phyloP scores from a whole-genome alignment of 2,113 vertebrate genomes.

The Chloropsis hardwickii region DNA sequence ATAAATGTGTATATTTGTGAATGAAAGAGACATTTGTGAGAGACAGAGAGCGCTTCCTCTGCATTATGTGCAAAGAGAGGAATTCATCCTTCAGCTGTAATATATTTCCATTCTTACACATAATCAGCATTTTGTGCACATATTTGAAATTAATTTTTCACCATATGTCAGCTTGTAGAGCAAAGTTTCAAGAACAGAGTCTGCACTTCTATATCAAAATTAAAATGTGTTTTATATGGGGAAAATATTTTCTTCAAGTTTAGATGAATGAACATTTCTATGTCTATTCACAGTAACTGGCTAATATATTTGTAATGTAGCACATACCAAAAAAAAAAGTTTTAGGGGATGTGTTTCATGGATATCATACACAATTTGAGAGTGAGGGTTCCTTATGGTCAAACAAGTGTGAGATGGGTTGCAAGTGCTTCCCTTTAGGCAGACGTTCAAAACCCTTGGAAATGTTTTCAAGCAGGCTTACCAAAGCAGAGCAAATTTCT shows the following conservation, averaged over 20 bases:
- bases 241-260: slow-evolving; percentile 9
- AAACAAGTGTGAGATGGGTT: neutral
- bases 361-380: neutral
- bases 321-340: neutral
- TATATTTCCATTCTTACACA: neutral
- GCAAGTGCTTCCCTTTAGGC: neutral
- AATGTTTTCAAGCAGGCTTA: neutral
- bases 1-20: neutral
- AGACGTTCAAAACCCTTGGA: neutral
- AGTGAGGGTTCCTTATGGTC: neutral
- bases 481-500: neutral
- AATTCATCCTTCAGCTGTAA: neutral
- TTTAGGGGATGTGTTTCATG: neutral
- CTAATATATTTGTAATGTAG: neutral
- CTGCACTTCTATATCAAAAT: neutral
- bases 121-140: slow-evolving; percentile 3
- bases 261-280: neutral
- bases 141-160: slow-evolving; percentile 34
- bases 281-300: neutral
- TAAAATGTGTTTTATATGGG: neutral
- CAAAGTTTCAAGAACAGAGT: neutral
- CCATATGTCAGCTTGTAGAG: neutral
- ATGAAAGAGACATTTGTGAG: neutral
- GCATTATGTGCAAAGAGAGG: neutral
- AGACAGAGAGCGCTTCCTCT: neutral